Conservation (phyloP, 2,888 invertebrate genomes). For the Steinernema carpocapsae region DNA sequence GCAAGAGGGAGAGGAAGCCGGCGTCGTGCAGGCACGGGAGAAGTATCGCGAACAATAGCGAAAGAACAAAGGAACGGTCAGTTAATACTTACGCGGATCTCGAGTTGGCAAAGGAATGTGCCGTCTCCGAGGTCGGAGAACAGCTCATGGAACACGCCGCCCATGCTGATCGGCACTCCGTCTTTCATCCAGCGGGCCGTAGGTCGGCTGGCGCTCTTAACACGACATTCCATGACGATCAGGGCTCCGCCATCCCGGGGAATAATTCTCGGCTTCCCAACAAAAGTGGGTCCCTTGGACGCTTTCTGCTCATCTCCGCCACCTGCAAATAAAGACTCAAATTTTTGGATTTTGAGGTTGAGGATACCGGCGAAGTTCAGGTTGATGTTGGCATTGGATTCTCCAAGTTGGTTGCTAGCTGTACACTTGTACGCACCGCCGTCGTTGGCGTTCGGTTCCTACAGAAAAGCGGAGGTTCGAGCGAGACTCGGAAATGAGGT, state of each 20-base stretch:
- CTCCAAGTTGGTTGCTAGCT: slow-evolving; percentile 96
- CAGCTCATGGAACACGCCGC: slow-evolving; percentile 64
- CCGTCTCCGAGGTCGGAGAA: slow-evolving; percentile 68
- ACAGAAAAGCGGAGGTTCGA: slow-evolving; percentile 43
- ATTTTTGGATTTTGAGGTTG: no score
- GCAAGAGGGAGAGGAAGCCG: neutral
- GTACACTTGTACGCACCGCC: slow-evolving; percentile 99
- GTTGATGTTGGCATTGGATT: slow-evolving; percentile 99
- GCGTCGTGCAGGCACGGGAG: neutral
- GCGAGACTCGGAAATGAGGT: neutral
- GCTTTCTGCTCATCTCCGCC: slow-evolving; percentile 68
- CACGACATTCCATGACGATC: slow-evolving; percentile 93
- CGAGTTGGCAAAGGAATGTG: slow-evolving; percentile 68
- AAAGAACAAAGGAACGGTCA: slow-evolving; percentile 31
- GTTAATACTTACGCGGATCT: slow-evolving; percentile 67
- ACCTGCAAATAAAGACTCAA: slow-evolving; percentile 36
- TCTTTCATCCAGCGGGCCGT: slow-evolving; percentile 71
- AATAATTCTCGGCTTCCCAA: slow-evolving; percentile 97
- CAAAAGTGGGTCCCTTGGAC: slow-evolving; percentile 79
- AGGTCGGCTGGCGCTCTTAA: slow-evolving; percentile 86
- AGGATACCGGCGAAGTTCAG: slow-evolving; percentile 90
- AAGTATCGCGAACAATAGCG: neutral
- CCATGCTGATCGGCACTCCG: slow-evolving; percentile 62
- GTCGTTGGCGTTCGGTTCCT: slow-evolving; percentile 90
- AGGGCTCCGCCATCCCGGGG: slow-evolving; percentile 95